Conservation (phyloP, 2,113 vertebrate species). For the Microtus pennsylvanicus region DNA sequence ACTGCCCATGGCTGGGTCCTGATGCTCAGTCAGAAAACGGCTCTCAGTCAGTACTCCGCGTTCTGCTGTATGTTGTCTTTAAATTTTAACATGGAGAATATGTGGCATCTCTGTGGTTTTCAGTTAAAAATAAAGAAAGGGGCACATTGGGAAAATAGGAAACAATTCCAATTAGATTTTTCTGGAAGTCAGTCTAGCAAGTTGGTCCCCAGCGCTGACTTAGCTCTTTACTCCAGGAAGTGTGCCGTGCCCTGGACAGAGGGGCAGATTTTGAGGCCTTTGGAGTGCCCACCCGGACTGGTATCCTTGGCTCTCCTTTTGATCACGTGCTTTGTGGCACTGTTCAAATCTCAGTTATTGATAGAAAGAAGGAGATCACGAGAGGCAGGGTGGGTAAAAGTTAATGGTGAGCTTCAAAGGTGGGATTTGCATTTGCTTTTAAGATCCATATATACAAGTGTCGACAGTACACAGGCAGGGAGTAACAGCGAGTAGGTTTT, state of each 20-base stretch:
- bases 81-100: neutral
- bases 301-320: too few relatives aligned
- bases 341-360: neutral
- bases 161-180: neutral
- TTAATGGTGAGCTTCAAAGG: too few relatives aligned
- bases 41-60: neutral
- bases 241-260: fast-evolving
- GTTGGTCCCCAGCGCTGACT: neutral
- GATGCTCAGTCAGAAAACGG: neutral
- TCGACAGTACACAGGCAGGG: neutral
- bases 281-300: neutral
- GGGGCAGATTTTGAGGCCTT: too few relatives aligned
- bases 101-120: neutral
- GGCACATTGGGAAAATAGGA: neutral
- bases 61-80: neutral
- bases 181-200: constrained; percentile 13
- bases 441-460: neutral
- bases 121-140: constrained; percentile 13
- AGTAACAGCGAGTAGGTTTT: neutral
- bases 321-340: neutral
- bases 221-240: neutral
- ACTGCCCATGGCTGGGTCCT: neutral
- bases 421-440: fast-evolving
- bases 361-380: neutral
- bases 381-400: neutral